Evolutionary conservation across 2,888 invertebrate species (phyloP).

Genomic region (Dicyrtomina minuta): DNA sequence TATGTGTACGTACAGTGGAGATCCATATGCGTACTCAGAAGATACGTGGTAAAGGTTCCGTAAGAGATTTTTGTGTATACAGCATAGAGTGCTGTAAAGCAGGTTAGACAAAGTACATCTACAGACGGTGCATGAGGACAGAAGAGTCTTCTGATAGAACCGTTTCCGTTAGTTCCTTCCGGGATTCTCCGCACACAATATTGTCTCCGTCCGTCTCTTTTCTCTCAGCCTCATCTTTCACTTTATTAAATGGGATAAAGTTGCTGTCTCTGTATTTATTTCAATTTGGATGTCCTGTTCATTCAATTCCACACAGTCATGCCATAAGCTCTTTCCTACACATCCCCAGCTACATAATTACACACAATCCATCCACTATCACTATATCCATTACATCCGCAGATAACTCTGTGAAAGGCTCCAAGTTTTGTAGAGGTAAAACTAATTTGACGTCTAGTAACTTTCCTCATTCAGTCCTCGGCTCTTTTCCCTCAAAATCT

Average conservation of each 20-base stretch:
- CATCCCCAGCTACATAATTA: neutral
- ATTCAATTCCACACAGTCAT: no score
- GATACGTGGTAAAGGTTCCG: no score
- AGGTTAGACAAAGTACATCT: neutral
- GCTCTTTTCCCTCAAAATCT: neutral
- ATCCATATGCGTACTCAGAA: no score
- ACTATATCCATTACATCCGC: neutral
- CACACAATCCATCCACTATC: neutral
- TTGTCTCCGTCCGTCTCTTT: conserved; percentile 13
- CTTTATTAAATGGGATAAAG: conserved; percentile 29
- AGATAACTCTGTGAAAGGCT: no score
- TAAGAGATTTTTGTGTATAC: neutral
- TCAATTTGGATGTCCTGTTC: conserved; percentile 10
- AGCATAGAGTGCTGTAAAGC: neutral
- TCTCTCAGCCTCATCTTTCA: conserved; percentile 23
- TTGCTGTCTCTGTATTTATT: conserved; percentile 18
- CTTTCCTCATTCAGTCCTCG: neutral
- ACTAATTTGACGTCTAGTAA: conserved; percentile 18
- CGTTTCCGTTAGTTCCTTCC: conserved; percentile 20
- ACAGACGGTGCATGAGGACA: no score
- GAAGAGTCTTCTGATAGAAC: conserved; percentile 1
- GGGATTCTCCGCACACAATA: conserved; percentile 20
- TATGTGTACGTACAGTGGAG: no score
- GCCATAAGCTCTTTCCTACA: no score
- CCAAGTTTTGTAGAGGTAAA: neutral